These are phyloP conservation scores for Eumerus sabulonum DNA, from an alignment of 2,888 invertebrate genomes.

Conservation along the genomic window DNA sequence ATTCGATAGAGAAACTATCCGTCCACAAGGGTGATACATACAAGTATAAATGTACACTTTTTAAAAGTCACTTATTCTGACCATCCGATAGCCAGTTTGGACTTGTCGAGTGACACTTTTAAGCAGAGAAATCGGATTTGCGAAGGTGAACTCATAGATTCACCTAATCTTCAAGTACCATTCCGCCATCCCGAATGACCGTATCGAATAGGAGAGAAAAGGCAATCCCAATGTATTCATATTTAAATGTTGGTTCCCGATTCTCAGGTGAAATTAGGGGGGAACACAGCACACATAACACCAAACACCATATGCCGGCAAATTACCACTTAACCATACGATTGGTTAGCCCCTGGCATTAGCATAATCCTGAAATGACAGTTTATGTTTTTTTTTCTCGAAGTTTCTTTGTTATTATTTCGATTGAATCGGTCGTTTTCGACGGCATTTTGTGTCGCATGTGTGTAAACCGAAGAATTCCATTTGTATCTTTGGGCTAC, in stretches of 20 bases:
- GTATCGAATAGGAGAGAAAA: constrained; percentile 6
- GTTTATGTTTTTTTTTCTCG: constrained; percentile 37
- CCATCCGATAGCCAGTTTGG: too few relatives aligned
- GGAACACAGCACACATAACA: not conserved
- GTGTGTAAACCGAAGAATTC: constrained; percentile 12
- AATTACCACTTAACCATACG: constrained; percentile 8
- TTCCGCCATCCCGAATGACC: constrained; percentile 5
- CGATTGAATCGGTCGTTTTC: constrained; percentile 11
- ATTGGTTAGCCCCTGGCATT: constrained; percentile 18
- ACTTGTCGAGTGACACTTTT: too few relatives aligned
- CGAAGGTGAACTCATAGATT: constrained; percentile 31
- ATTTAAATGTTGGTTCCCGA: constrained; percentile 12
- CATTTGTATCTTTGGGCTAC: constrained; percentile 33
- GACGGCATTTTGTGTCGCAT: constrained; percentile 3
- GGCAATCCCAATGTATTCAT: constrained; percentile 20
- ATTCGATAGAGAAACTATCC: too few relatives aligned
- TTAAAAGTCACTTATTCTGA: too few relatives aligned
- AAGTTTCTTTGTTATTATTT: not conserved
- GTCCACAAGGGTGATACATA: too few relatives aligned
- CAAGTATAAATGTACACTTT: too few relatives aligned
- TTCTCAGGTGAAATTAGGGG: not conserved
- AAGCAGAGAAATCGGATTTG: not conserved
- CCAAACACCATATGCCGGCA: too few relatives aligned
- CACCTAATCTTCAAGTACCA: not conserved
- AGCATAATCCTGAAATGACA: constrained; percentile 53